phyloP scores from a whole-genome alignment of 2,113 vertebrate genomes.

The Daubentonia madagascariensis region DNA sequence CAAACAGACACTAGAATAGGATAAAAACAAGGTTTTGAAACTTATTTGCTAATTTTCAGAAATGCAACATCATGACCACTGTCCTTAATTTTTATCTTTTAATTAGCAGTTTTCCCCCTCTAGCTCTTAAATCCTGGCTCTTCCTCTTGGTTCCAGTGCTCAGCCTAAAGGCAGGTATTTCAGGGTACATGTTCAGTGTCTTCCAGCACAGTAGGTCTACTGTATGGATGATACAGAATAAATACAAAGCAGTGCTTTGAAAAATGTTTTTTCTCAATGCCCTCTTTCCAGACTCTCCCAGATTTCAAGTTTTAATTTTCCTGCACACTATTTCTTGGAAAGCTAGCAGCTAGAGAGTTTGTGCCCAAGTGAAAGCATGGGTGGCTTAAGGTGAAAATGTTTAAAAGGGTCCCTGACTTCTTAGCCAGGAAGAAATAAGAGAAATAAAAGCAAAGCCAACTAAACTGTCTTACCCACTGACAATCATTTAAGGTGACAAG shows the following conservation, averaged over 20 bases:
- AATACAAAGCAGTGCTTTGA: constrained; percentile 32
- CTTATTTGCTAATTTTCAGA: constrained; percentile 17
- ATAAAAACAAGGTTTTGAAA: constrained; percentile 75
- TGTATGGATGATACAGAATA: neutral
- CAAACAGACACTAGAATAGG: constrained; percentile 79
- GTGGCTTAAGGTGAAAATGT: neutral
- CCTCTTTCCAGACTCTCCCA: neutral
- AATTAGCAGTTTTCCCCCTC: neutral
- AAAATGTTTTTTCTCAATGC: neutral
- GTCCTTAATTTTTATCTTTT: constrained; percentile 7
- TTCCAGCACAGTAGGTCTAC: neutral
- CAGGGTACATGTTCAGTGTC: neutral
- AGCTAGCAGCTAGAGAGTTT: neutral
- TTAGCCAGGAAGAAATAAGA: neutral
- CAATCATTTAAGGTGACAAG: neutral
- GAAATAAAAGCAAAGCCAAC: neutral
- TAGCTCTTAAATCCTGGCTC: neutral
- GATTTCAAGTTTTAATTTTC: neutral
- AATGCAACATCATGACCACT: neutral
- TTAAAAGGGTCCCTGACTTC: neutral
- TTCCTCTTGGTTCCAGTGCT: neutral
- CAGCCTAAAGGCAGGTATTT: neutral
- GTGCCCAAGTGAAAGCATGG: neutral
- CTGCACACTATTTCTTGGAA: neutral
- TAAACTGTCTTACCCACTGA: neutral